These are phyloP conservation scores for Heteractis magnifica DNA, from an alignment of 92 coral and sea anemone genomes.

Conservation along the genomic window DNA sequence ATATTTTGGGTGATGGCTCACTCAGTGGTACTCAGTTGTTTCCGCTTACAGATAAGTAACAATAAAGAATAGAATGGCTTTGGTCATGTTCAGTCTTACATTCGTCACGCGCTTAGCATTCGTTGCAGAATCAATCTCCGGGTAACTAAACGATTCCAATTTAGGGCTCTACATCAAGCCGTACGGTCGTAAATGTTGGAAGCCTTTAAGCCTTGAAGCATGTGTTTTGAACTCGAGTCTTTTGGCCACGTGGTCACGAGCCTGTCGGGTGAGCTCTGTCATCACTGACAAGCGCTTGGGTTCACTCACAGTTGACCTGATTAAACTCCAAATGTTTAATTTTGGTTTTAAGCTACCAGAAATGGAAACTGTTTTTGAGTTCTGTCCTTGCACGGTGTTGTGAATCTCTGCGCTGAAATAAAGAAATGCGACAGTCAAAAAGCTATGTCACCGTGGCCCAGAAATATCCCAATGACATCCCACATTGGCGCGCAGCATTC, in stretches of 20 bases:
- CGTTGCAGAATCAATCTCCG: constrained; percentile 19
- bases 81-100: not conserved
- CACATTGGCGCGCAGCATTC: too few species aligned
- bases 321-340: not conserved
- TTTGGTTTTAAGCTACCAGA: constrained; percentile 2
- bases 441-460: not conserved
- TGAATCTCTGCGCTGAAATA: not conserved
- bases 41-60: constrained; percentile 18
- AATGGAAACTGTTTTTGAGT: not conserved
- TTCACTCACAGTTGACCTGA: constrained; percentile 15
- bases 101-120: not conserved
- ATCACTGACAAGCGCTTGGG: not conserved
- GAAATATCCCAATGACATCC: too few species aligned
- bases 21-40: constrained; percentile 14
- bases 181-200: constrained; percentile 10
- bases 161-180: constrained; percentile 25
- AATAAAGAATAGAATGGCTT: not conserved
- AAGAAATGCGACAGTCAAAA: not conserved
- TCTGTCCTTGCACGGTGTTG: not conserved
- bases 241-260: constrained; percentile 5
- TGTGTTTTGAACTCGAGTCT: constrained; percentile 7
- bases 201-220: constrained; percentile 36
- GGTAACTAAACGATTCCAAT: constrained; percentile 38
- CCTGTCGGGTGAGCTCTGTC: constrained; percentile 25
- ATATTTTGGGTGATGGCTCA: constrained; percentile 3